Conservation (phyloP, 2,797 vertebrate species). For the Brachymystax lenok region DNA sequence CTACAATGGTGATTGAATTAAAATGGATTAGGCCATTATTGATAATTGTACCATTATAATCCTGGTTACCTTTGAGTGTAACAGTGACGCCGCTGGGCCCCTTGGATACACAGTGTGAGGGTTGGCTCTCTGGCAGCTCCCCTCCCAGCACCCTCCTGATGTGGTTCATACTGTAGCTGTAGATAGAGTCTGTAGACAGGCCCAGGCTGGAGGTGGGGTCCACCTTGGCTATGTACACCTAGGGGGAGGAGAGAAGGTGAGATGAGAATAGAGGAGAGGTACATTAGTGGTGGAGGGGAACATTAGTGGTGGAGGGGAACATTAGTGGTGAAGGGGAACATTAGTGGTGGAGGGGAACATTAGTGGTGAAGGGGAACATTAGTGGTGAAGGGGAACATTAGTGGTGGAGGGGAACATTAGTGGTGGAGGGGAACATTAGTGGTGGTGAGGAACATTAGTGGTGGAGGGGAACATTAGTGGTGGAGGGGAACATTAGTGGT, state of each 20-base stretch:
- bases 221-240: constrained; percentile 95
- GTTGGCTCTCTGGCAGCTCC: constrained; percentile 85
- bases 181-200: constrained; percentile 91
- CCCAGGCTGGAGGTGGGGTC: constrained; percentile 91
- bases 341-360: no score
- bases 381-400: no score
- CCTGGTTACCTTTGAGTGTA: constrained; percentile 87
- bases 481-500: no score
- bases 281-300: no score
- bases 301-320: neutral
- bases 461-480: no score
- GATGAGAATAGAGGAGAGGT: neutral
- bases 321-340: neutral
- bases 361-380: no score
- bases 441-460: no score
- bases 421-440: no score
- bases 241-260: neutral
- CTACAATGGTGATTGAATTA: no score
- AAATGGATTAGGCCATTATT: no score
- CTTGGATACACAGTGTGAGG: constrained; percentile 85
- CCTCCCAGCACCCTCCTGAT: constrained; percentile 86
- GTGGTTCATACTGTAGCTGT: constrained; percentile 92
- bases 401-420: no score
- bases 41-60: neutral
- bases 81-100: constrained; percentile 80